Evolutionary conservation across 2,113 vertebrate species (phyloP).

Genomic region (Notechis scutatus): DNA sequence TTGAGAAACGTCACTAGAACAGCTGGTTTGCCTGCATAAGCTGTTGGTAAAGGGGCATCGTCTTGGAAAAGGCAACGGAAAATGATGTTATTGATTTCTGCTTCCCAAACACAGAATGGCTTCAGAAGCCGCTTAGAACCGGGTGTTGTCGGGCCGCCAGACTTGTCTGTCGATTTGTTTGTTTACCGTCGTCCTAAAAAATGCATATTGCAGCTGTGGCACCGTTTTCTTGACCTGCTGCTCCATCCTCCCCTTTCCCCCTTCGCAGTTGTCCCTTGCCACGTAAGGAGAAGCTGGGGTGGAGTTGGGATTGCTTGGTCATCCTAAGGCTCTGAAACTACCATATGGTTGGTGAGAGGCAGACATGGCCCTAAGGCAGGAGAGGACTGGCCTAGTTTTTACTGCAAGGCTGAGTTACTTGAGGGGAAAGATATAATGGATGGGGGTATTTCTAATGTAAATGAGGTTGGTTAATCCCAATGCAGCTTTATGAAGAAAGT

Average conservation of each 20-base stretch:
- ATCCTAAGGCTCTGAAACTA: neutral
- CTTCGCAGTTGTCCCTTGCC: neutral
- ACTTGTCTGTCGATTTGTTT: neutral
- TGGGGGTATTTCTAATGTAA: neutral
- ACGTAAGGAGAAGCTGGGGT: neutral
- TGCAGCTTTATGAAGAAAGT: neutral
- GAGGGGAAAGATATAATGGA: neutral
- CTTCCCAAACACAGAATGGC: neutral
- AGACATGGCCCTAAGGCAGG: neutral
- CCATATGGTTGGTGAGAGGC: neutral
- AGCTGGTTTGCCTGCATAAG: neutral
- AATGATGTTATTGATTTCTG: neutral
- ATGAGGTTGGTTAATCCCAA: neutral
- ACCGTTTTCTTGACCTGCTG: neutral
- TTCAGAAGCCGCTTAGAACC: neutral
- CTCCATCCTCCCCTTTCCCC: neutral
- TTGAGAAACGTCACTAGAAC: neutral
- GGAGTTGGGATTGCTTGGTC: neutral
- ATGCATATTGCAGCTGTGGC: neutral
- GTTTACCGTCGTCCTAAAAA: neutral
- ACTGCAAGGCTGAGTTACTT: neutral
- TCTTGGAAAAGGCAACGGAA: too few relatives aligned
- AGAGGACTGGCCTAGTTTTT: neutral
- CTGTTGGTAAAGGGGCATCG: neutral
- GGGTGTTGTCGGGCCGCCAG: neutral